These are phyloP conservation scores for Pterocles gutturalis DNA, from an alignment of 2,113 vertebrate genomes.

Conservation along the genomic window DNA sequence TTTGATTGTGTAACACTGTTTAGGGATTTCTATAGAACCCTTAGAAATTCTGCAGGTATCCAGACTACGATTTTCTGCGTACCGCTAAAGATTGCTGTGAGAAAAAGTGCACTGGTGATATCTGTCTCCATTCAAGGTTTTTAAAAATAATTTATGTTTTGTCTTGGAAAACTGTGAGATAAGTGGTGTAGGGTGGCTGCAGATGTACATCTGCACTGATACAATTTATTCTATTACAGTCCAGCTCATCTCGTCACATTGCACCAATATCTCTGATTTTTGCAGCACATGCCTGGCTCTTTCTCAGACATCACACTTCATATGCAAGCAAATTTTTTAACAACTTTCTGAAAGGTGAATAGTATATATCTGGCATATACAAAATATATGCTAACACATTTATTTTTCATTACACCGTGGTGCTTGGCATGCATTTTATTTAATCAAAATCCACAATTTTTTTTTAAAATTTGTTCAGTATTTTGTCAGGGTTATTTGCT, in stretches of 20 bases:
- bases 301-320: neutral
- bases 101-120: neutral
- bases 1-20: neutral
- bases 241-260: neutral
- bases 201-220: neutral
- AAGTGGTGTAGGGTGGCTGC: neutral
- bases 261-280: neutral
- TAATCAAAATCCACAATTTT: neutral
- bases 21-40: neutral
- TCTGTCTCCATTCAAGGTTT: neutral
- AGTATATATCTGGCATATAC: neutral
- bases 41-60: neutral
- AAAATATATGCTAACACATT: neutral
- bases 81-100: neutral
- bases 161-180: neutral
- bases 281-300: neutral
- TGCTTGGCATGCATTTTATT: neutral
- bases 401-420: neutral
- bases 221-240: neutral
- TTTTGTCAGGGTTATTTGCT: neutral
- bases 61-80: neutral
- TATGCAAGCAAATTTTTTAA: neutral
- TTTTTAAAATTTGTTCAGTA: neutral
- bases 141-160: slow-evolving; percentile 25
- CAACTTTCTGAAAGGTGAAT: neutral